A percentile compares a stretch with the other conserved stretches of the same genome.
phyloP scores from a whole-genome alignment of 2,113 vertebrate species.

The Osmerus mordax region DNA sequence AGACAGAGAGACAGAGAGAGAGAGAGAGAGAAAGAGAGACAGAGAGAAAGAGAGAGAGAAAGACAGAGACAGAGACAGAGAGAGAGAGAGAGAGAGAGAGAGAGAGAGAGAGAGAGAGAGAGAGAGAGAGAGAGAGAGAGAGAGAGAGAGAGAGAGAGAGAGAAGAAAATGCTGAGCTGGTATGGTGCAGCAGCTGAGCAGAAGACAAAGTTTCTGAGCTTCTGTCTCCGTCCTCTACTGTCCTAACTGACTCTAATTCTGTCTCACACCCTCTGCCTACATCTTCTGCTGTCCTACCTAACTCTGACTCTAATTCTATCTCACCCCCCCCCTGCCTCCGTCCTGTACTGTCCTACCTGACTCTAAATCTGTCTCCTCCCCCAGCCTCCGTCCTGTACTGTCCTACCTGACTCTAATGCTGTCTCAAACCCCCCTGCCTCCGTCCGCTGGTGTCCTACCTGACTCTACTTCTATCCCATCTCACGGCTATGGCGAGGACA shows the following conservation, averaged over 20 bases:
- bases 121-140: conserved; percentile 24
- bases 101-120: background rate
- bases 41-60: background rate
- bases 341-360: no score
- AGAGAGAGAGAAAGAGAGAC: conserved; percentile 35
- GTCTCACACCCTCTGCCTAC: conserved; percentile 34
- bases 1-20: conserved; percentile 25
- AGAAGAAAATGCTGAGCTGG: conserved; percentile 56
- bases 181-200: conserved; percentile 42
- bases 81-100: no score
- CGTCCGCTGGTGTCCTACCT: no score
- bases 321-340: no score
- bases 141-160: conserved; percentile 35
- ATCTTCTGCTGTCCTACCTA: background rate
- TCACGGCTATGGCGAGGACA: no score
- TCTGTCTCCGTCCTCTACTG: conserved; percentile 23
- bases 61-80: background rate
- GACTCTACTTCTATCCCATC: no score
- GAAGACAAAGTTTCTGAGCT: conserved; percentile 37
- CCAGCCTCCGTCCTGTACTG: no score
- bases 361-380: no score
- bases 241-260: conserved; percentile 19
- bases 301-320: no score
- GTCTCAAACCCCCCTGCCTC: no score
- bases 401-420: no score